A percentile compares a stretch with the other conserved stretches of the same genome.
Conservation (phyloP, 2,888 invertebrate species). For the Parthenolecanium corni region DNA sequence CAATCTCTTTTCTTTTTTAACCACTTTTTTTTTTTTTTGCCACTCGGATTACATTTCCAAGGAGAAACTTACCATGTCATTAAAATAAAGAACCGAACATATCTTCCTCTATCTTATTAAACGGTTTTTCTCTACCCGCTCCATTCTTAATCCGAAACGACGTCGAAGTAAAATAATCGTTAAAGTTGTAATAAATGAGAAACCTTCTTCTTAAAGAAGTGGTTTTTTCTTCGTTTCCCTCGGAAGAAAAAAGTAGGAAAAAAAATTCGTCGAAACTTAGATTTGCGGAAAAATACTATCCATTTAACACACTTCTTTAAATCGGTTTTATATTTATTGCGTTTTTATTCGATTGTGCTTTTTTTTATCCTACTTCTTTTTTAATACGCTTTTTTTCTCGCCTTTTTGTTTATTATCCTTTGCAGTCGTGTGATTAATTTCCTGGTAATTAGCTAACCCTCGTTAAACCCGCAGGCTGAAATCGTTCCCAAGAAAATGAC, state of each 20-base stretch:
- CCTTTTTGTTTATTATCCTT: no score
- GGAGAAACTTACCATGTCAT: constrained; percentile 26
- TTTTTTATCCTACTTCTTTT: neutral
- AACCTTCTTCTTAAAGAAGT: constrained; percentile 17
- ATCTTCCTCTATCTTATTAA: constrained; percentile 27
- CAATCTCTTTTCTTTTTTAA: neutral
- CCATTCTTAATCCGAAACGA: constrained; percentile 20
- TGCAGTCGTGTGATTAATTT: no score
- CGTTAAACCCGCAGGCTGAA: no score
- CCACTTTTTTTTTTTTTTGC: neutral
- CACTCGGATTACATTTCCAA: constrained; percentile 19
- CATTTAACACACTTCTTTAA: constrained; percentile 25
- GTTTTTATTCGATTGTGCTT: constrained; percentile 16
- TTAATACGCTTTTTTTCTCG: no score
- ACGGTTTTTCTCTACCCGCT: constrained; percentile 14
- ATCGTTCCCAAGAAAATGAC: no score
- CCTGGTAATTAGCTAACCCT: no score
- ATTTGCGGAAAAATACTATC: constrained; percentile 23
- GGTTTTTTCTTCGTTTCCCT: constrained; percentile 10
- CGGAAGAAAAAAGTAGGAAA: neutral
- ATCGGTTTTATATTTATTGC: constrained; percentile 25
- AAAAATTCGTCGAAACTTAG: constrained; percentile 17
- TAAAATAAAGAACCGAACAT: constrained; percentile 28
- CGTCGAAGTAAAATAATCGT: constrained; percentile 26
- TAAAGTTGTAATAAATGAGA: constrained; percentile 28